Percentiles rank a stretch among this genome's conserved stretches.
phyloP scores from a whole-genome alignment of 1,140 invertebrate species.

The Danaus melanippus region DNA sequence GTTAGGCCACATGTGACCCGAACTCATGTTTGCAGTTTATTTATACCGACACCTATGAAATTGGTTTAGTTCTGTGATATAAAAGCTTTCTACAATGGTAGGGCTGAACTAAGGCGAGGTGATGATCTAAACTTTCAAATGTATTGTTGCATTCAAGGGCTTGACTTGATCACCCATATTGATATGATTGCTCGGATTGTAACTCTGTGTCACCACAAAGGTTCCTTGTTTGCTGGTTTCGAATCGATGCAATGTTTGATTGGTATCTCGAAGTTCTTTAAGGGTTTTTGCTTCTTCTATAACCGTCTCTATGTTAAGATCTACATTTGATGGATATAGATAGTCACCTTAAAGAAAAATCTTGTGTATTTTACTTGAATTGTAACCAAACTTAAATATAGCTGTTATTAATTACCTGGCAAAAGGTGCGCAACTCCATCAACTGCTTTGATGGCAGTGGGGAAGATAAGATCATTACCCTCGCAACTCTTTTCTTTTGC shows the following conservation, averaged over 20 bases:
- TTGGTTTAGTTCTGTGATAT: conserved; percentile 10
- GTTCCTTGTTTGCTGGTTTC: conserved; percentile 23
- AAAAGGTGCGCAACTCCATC: conserved; percentile 44
- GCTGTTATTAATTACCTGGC: conserved; percentile 37
- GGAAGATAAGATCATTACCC: conserved; percentile 41
- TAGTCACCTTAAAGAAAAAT: conserved; percentile 49
- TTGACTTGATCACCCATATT: conserved; percentile 46
- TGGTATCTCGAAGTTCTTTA: conserved; percentile 37
- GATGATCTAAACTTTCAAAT: conserved; percentile 22
- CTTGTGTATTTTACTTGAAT: not conserved
- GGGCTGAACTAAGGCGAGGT: conserved; percentile 40
- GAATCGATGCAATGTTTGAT: conserved; percentile 36
- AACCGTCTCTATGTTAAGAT: conserved; percentile 25
- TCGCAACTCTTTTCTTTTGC: conserved; percentile 38
- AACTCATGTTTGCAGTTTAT: conserved; percentile 38
- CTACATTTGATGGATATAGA: conserved; percentile 52
- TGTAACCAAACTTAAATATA: conserved; percentile 1
- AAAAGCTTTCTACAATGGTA: conserved; percentile 36
- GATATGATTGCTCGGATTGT: conserved; percentile 48
- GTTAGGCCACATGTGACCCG: conserved; percentile 86
- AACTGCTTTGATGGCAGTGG: conserved; percentile 33
- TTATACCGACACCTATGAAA: conserved; percentile 4
- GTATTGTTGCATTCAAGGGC: conserved; percentile 21
- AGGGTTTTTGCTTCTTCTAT: conserved; percentile 36
- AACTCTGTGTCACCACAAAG: conserved; percentile 41